These are phyloP conservation scores for Pharmacophagus antenor DNA, from an alignment of 2,888 invertebrate genomes.

Conservation along the genomic window DNA sequence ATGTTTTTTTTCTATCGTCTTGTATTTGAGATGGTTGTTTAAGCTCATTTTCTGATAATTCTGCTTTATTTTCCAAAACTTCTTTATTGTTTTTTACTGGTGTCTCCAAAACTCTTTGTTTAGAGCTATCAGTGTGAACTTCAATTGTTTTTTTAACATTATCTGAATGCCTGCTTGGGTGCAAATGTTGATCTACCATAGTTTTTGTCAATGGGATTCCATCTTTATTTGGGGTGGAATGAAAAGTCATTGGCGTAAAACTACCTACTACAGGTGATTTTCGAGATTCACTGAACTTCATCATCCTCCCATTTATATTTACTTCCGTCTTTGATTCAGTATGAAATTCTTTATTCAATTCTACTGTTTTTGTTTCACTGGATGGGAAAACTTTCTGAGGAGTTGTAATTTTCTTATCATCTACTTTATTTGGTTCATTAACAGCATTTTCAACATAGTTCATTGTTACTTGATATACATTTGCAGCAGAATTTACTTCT, in stretches of 20 bases:
- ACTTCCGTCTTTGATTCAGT: conserved; percentile 55
- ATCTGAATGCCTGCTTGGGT: conserved; percentile 69
- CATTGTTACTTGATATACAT: conserved; percentile 54
- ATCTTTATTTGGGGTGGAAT: conserved; percentile 74
- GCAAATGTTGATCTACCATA: conserved; percentile 71
- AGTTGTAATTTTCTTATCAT: conserved; percentile 46
- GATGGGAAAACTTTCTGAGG: conserved; percentile 44
- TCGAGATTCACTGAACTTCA: conserved; percentile 66
- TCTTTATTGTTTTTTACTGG: conserved; percentile 37
- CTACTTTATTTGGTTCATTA: conserved; percentile 50
- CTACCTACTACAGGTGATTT: conserved; percentile 69
- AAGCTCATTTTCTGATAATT: conserved; percentile 7
- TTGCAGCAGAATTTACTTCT: conserved; percentile 50
- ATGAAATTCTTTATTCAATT: conserved; percentile 44
- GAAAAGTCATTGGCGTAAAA: conserved; percentile 69
- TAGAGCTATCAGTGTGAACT: conserved; percentile 65
- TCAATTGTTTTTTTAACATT: conserved; percentile 73
- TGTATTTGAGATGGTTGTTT: conserved; percentile 12
- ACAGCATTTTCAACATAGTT: conserved; percentile 56
- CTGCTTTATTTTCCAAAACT: conserved; percentile 20
- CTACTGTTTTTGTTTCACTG: conserved; percentile 41
- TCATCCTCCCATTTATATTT: conserved; percentile 63
- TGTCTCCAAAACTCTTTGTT: conserved; percentile 49
- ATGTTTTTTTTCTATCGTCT: conserved; percentile 3
- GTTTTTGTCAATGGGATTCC: conserved; percentile 71